Base-by-base conservation (phyloP, 1,140 invertebrate genomes). In the Penaeus japonicus region DNA sequence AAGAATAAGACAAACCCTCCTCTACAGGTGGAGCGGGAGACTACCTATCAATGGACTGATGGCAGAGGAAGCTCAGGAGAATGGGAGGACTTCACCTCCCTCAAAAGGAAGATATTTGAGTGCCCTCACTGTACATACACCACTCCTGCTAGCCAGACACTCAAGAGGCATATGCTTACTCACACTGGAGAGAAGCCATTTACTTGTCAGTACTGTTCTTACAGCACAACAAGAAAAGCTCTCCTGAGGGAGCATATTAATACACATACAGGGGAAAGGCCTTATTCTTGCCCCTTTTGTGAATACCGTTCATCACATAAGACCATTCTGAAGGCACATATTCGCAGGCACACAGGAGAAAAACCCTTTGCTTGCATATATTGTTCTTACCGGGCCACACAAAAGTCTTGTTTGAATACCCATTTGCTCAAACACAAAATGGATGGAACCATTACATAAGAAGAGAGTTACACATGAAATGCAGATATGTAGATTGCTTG, bases 241-340 rank as follows among this genome's bases (percentile, higher is more conserved):
- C 22, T 84, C 7, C 12, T 84, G 57, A 62, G 53, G 30, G 81
- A 84, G 20, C 89, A 89, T 65, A 84, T 89, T 35, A 79, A 85
- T 47, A 86, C 78, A 2, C 89, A 89, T 70, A 89, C 89, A 22
- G 89, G 89, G 22, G 84, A 89, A 35, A 85, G 84, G 22, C 89
- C 89, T 27, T 89, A 86, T 70, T 78, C 89, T 53, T 89, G 89
- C 18, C 89, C 89, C 20, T 80, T 85, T 39, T 89, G 89, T 54
- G 53, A 53, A 24, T 89, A 89, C 70, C 32, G 75, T 22, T 73
- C 89, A 62, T 79, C 83, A 20, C 83, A 80, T n/a, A 89, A 85
- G 59, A 77, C 39, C 15, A 78, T 75, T 54, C 75, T 89, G 27
- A 85, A 85, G 35, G 53, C 47, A 27, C 85, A 87, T 70, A 39